Evolutionary conservation across 2,113 vertebrate genomes (phyloP), one percentile per base, ranked within the genome.

Genomic region (Cololabis saira): DNA sequence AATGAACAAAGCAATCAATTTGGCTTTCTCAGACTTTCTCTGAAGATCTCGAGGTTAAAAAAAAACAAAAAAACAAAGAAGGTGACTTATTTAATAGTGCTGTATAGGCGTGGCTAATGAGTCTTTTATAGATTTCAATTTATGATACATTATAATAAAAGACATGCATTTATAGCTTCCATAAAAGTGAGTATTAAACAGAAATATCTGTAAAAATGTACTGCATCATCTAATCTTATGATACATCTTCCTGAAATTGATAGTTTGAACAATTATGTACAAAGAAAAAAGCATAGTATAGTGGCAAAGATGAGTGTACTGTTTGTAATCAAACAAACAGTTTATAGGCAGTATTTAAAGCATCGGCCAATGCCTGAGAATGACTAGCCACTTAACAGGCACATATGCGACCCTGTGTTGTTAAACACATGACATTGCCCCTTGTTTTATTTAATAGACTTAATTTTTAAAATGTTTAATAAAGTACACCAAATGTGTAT

Each of bases 1-100:
- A 67, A 89, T 89, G 71, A 90, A 90, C 83, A 91, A 89, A 84
- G 84, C 83, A 81, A 76, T 85, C 67, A 75, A 80, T 85, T 74
- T 73, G 45, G 69, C 67, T 71, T 82, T 84, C 69, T 74, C 73
- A 68, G 73, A 67, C 77, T 48, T 86, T 85, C 86, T 76, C 64
- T 47, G 70, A 67, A 57, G 56, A 85, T 80, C 70, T 71, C 67
- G 37, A 71, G 57, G 19, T 77, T 72, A 79, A 47, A 64, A 57
- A 80, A 51, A 55, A 44, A 18, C 37, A 51, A 50, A 59, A 51
- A 53, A 58, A 50, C 80, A 78, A 64, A 53, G 41, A 22, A 66
- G 45, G 27, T 21, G 54, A 22, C 13, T 67, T 83, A 78, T 17
- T 53, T 22, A 80, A 69, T 41, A 59, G 33, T 51, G 55, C 44